These are phyloP conservation scores for Gymnothorax reevesii DNA, from an alignment of 2,797 vertebrate species.

Conservation along the genomic window DNA sequence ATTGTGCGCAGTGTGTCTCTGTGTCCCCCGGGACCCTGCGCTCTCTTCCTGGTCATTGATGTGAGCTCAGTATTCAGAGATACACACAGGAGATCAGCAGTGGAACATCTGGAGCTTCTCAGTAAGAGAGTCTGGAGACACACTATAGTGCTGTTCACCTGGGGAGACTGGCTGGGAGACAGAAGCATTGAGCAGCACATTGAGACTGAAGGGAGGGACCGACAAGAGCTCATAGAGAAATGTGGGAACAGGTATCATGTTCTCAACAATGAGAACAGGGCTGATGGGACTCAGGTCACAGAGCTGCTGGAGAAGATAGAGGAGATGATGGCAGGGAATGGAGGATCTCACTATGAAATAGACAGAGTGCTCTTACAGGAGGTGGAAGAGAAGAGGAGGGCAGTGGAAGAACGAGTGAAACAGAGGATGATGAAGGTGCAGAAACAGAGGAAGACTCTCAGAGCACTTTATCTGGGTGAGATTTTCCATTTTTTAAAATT, in stretches of 20 bases:
- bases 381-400: too few species aligned
- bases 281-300: too few species aligned
- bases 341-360: too few species aligned
- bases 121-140: constrained; percentile 20
- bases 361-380: too few species aligned
- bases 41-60: constrained; percentile 44
- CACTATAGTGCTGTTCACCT: constrained; percentile 34
- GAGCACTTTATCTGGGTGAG: too few species aligned
- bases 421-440: too few species aligned
- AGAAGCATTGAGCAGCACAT: constrained; percentile 1
- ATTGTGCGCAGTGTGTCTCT: constrained; percentile 53
- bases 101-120: constrained; percentile 58
- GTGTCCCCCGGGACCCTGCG: constrained; percentile 72
- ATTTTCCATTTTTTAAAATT: too few species aligned
- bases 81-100: constrained; percentile 54
- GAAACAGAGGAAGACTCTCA: too few species aligned
- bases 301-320: background rate
- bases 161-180: constrained; percentile 21
- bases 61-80: constrained; percentile 65
- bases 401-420: too few species aligned
- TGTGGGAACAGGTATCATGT: constrained; percentile 15
- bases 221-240: background rate
- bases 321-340: background rate
- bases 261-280: too few species aligned
- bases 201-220: constrained; percentile 8